Percentiles rank a stretch among this genome's conserved stretches.
These are phyloP conservation scores for Campoletis sonorensis DNA, from an alignment of 1,140 invertebrate species.

Conservation along the genomic window DNA sequence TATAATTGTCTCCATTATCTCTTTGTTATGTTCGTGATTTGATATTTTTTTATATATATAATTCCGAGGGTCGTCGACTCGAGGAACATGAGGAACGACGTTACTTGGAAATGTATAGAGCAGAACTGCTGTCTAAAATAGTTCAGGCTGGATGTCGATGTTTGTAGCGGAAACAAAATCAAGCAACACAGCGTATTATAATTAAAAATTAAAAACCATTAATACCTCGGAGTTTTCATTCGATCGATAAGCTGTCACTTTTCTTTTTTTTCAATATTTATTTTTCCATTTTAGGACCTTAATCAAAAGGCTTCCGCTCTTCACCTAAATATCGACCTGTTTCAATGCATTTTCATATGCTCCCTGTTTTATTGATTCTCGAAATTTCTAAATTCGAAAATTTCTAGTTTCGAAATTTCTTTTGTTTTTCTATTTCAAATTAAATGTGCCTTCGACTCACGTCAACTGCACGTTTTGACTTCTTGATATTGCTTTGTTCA, in stretches of 20 bases:
- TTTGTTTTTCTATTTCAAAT: too few species aligned
- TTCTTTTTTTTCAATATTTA: not conserved
- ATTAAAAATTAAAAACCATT: slow-evolving; percentile 73
- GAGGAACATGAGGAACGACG: slow-evolving; percentile 47
- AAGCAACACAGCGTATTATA: slow-evolving; percentile 72
- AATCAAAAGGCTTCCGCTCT: too few species aligned
- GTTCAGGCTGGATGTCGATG: slow-evolving; percentile 76
- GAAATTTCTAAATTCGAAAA: too few species aligned
- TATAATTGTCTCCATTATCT: slow-evolving; percentile 60
- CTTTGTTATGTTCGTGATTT: slow-evolving; percentile 75
- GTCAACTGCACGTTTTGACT: too few species aligned
- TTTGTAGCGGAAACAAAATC: slow-evolving; percentile 72
- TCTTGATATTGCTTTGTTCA: too few species aligned
- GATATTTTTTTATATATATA: slow-evolving; percentile 72
- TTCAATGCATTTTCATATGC: too few species aligned
- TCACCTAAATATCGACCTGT: too few species aligned
- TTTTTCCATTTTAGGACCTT: not conserved
- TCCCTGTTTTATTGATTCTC: too few species aligned
- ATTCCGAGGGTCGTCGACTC: slow-evolving; percentile 60
- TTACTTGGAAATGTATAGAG: slow-evolving; percentile 63
- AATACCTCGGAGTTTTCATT: slow-evolving; percentile 49
- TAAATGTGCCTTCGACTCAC: too few species aligned
- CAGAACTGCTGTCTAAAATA: slow-evolving; percentile 72
- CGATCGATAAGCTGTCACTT: not conserved
- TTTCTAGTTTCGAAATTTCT: too few species aligned